phyloP scores from a whole-genome alignment of 2,113 vertebrate species.

The Syrrhaptes paradoxus region DNA sequence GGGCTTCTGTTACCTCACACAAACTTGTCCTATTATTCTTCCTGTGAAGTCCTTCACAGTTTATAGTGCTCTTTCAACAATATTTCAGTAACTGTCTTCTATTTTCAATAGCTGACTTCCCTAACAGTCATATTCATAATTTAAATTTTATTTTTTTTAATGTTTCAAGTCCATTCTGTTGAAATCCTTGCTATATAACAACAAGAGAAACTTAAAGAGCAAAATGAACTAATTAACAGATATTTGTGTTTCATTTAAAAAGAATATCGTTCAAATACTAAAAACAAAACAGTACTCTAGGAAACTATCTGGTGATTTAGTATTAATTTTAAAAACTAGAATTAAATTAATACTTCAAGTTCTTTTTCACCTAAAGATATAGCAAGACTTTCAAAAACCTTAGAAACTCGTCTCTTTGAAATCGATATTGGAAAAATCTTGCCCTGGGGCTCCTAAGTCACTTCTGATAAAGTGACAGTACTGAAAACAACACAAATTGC shows the following conservation, averaged over 20 bases:
- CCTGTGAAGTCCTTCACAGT: not conserved
- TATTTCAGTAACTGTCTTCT: not conserved
- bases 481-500: not conserved
- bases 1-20: conserved; percentile 15
- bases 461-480: not conserved
- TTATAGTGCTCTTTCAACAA: not conserved
- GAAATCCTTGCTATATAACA: not conserved
- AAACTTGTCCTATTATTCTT: not conserved
- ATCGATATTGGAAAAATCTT: not conserved
- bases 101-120: not conserved
- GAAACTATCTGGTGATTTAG: not conserved
- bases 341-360: not conserved
- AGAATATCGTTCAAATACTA: not conserved
- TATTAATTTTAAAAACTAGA: not conserved
- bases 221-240: not conserved
- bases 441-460: not conserved
- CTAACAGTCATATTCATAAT: not conserved
- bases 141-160: not conserved
- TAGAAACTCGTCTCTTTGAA: not conserved
- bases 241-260: not conserved
- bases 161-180: not conserved
- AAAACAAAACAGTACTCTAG: not conserved
- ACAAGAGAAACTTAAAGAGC: not conserved
- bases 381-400: not conserved
- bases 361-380: not conserved